Conservation (phyloP, 2,888 invertebrate species). For the Marasmarcha lunaedactyla region DNA sequence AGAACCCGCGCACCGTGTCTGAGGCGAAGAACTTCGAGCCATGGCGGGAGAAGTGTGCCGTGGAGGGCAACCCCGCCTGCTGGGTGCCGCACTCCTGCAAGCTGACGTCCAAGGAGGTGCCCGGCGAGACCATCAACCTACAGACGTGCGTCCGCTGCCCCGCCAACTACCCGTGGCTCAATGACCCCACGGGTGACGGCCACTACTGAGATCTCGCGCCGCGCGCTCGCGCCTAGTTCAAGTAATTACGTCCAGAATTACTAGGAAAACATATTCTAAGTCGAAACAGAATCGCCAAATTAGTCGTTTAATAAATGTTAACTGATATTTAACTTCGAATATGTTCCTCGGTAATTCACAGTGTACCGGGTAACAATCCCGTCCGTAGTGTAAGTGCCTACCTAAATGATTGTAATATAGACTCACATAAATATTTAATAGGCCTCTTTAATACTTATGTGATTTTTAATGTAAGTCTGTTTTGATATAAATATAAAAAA, state of each 20-base stretch:
- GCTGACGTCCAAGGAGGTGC: conserved; percentile 91
- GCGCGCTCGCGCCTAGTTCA: conserved; percentile 52
- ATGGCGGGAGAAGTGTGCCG: conserved; percentile 93
- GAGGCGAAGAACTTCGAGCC: conserved; percentile 94
- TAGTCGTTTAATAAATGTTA: not conserved
- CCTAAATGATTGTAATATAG: conserved; percentile 67
- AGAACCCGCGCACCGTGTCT: conserved; percentile 85
- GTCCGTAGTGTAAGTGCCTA: conserved; percentile 67
- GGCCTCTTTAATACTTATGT: conserved; percentile 68
- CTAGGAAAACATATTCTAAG: conserved; percentile 46
- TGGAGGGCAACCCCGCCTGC: conserved; percentile 86
- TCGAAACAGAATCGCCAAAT: conserved; percentile 15
- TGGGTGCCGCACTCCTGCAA: conserved; percentile 93
- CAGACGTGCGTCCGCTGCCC: conserved; percentile 95
- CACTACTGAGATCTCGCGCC: conserved; percentile 76
- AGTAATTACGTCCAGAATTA: conserved; percentile 43
- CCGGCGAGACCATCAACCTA: conserved; percentile 93
- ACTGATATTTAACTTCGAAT: conserved; percentile 30
- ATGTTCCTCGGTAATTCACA: conserved; percentile 53
- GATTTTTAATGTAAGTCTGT: conserved; percentile 70
- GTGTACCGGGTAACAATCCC: conserved; percentile 70
- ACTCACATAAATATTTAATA: conserved; percentile 69
- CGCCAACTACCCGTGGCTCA: conserved; percentile 94
- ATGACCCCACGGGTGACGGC: conserved; percentile 90
- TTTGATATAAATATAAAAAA: conserved; percentile 58